These are phyloP conservation scores for Trachelus iudaicus DNA, from an alignment of 2,888 invertebrate genomes.

Conservation along the genomic window DNA sequence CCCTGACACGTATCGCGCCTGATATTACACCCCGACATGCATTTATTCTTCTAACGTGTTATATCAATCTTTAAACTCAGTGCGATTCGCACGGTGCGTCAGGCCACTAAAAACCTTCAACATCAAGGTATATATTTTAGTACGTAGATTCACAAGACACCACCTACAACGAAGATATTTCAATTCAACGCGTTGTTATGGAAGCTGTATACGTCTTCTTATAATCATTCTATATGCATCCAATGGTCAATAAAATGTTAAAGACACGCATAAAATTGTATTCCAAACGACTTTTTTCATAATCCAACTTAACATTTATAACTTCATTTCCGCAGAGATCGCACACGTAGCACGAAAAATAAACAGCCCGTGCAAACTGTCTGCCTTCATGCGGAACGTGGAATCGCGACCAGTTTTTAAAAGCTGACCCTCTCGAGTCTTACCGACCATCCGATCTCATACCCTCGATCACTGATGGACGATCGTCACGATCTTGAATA, in stretches of 20 bases:
- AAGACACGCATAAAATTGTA: constrained; percentile 32
- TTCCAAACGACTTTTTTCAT: constrained; percentile 34
- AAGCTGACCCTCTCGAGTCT: constrained; percentile 5
- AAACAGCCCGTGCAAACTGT: constrained; percentile 5
- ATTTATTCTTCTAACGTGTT: not conserved
- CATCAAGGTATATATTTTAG: not conserved
- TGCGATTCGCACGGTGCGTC: not conserved
- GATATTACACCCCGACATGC: not conserved
- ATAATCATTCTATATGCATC: constrained; percentile 8
- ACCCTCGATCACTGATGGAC: constrained; percentile 17
- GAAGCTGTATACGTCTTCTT: not conserved
- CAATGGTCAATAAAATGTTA: constrained; percentile 30
- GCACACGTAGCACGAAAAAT: constrained; percentile 13
- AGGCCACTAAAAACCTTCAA: not conserved
- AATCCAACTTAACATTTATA: constrained; percentile 31
- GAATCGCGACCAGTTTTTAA: constrained; percentile 26
- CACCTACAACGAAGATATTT: not conserved
- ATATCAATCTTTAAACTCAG: not conserved
- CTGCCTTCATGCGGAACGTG: constrained; percentile 6
- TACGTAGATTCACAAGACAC: not conserved
- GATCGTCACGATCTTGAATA: constrained; percentile 16
- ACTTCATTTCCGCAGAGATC: constrained; percentile 31
- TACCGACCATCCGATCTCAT: not conserved
- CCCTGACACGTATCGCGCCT: not conserved
- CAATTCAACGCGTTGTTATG: not conserved